Evolutionary conservation across 2,797 vertebrate species (phyloP), one percentile per base, ranked within the genome.

Genomic region (Xerus rutilus): DNA sequence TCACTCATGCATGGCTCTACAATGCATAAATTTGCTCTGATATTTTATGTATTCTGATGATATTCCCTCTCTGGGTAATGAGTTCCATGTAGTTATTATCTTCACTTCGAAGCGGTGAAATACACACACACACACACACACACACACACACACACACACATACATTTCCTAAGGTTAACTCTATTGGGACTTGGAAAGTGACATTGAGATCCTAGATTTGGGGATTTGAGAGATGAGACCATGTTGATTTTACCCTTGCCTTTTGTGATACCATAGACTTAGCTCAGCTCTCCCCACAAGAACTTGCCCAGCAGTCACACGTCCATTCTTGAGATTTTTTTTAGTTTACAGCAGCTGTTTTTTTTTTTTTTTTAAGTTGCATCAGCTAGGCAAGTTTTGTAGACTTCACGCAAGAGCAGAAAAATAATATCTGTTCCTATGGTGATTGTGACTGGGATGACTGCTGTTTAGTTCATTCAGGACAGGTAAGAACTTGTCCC

Each of bases 351-450:
- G 84, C 35, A 89, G 74, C 74, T 39, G 39, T 39, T 39, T 39
- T 39, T 39, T 2, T 39, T 39, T 39, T 39, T 2, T 39, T 39
- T 39, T 39, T 39, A 39, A 39, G 39, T 39, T 39, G 25, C 52
- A 88, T 93, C 47, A 95, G 76, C 67, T 86, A 52, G 87, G 74
- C 49, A 89, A 95, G 64, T 72, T 97, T 96, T 97, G 91, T 57
- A 57, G 20, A 76, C 69, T 86, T 90, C 69, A 30, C 89, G 43
- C 45, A 93, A 89, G 0, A 82, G 72, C 69, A 86, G 65, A 70
- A 94, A 86, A 91, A 57, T 69, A 47, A 18, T 78, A 76, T 85
- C 82, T 90, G 69, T 95, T 86, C 74, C 35, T 94, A 25, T 74
- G 32, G 88, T 72, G 69, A 85, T 7, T 72, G 35, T 95, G 54